A percentile compares a stretch with the other conserved stretches of the same genome.
Evolutionary conservation across 2,888 invertebrate species (phyloP).

Genomic region (Cataglyphis cursor): DNA sequence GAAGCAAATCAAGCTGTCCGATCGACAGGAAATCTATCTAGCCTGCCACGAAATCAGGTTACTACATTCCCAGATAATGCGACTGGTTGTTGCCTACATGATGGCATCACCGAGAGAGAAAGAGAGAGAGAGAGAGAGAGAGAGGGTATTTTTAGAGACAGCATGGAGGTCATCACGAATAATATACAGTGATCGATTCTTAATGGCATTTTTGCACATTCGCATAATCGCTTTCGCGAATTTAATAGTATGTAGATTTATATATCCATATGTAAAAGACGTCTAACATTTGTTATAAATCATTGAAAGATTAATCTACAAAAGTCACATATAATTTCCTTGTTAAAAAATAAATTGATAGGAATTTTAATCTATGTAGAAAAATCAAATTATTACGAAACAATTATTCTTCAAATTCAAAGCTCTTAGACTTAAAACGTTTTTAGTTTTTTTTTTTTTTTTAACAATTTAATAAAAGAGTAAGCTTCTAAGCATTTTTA

Average conservation of each 20-base stretch:
- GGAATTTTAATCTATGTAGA: background rate
- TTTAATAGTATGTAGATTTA: background rate
- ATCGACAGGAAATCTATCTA: background rate
- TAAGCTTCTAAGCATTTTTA: background rate
- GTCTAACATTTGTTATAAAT: background rate
- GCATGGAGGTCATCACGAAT: conserved; percentile 2
- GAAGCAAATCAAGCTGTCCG: background rate
- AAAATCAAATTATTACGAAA: background rate
- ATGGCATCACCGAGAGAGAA: background rate
- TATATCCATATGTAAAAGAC: background rate
- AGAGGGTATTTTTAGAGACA: conserved; percentile 28
- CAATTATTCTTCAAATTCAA: background rate
- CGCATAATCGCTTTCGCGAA: background rate
- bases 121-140: too few species aligned
- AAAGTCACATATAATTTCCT: background rate
- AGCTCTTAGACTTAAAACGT: background rate
- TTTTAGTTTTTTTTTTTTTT: too few species aligned
- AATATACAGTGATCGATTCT: conserved; percentile 11
- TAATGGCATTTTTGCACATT: background rate
- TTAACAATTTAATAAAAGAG: background rate
- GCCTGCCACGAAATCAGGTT: background rate
- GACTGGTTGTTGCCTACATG: background rate
- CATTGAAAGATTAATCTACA: background rate
- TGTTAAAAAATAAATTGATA: background rate
- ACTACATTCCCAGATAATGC: background rate